Evolutionary conservation across 2,797 vertebrate genomes (phyloP).

Genomic region (Anas flavirostris): DNA sequence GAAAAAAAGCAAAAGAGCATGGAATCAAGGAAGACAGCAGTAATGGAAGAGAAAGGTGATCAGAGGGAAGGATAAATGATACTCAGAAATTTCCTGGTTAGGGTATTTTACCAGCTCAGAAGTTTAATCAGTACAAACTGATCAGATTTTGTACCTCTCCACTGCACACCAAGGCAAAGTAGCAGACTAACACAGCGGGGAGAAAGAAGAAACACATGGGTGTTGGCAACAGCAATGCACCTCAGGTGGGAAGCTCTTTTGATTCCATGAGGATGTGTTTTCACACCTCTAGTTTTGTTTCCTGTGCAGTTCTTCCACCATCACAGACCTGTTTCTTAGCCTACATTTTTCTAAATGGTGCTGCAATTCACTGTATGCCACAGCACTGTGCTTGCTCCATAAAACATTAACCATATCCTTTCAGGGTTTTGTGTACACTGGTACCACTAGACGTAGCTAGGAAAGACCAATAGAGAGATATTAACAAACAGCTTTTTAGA

Average conservation of each 20-base stretch:
- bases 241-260: neutral
- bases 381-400: neutral
- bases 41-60: neutral
- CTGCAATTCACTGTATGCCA: neutral
- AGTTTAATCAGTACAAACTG: neutral
- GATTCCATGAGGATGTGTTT: neutral
- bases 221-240: slow-evolving; percentile 2
- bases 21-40: fast-evolving
- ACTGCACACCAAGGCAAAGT: neutral
- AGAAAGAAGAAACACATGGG: neutral
- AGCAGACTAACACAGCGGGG: fast-evolving
- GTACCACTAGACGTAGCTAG: too few species aligned
- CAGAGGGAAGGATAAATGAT: neutral
- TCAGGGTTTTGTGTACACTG: neutral
- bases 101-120: neutral
- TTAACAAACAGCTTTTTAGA: neutral
- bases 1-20: neutral
- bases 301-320: neutral
- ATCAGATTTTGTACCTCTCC: neutral
- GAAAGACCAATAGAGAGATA: neutral
- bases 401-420: neutral
- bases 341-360: neutral
- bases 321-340: neutral
- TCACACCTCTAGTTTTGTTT: neutral
- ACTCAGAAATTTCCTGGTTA: neutral